Conservation (phyloP, 2,888 invertebrate genomes). For the Digitonthophagus gazella region DNA sequence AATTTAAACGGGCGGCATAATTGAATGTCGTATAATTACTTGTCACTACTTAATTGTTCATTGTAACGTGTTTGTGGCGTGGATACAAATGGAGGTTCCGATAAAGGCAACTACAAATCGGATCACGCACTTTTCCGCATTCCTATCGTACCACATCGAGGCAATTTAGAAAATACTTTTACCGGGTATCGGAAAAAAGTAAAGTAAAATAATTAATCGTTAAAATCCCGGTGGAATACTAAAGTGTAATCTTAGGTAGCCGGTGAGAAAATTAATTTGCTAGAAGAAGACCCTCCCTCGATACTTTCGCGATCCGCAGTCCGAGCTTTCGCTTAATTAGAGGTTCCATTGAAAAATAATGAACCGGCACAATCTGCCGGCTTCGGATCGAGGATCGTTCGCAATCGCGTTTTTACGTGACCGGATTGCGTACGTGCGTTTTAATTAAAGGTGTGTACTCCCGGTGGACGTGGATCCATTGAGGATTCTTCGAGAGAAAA, state of each 20-base stretch:
- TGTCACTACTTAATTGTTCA: not conserved
- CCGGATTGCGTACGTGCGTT: conserved; percentile 12
- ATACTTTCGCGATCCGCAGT: not conserved
- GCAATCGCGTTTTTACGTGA: conserved; percentile 15
- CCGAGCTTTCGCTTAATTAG: conserved; percentile 6
- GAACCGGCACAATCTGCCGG: conserved; percentile 2
- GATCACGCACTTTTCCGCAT: not conserved
- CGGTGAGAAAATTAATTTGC: not conserved
- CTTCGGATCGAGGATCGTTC: conserved; percentile 11
- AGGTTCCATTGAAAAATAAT: conserved; percentile 14
- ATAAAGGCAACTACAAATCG: not conserved
- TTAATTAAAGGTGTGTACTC: conserved; percentile 12
- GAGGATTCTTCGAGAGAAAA: not conserved
- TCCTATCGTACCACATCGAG: too few species aligned
- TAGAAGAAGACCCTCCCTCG: not conserved
- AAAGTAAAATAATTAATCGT: not conserved
- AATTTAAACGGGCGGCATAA: not conserved
- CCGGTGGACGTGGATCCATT: conserved; percentile 3
- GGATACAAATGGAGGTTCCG: not conserved
- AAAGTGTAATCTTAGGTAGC: not conserved
- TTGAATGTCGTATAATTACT: not conserved
- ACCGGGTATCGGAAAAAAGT: not conserved
- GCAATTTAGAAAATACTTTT: not conserved
- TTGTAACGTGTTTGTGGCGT: not conserved
- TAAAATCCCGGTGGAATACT: not conserved